Evolutionary conservation across 2,888 invertebrate species (phyloP).

Genomic region (Drosophila peninsularis): DNA sequence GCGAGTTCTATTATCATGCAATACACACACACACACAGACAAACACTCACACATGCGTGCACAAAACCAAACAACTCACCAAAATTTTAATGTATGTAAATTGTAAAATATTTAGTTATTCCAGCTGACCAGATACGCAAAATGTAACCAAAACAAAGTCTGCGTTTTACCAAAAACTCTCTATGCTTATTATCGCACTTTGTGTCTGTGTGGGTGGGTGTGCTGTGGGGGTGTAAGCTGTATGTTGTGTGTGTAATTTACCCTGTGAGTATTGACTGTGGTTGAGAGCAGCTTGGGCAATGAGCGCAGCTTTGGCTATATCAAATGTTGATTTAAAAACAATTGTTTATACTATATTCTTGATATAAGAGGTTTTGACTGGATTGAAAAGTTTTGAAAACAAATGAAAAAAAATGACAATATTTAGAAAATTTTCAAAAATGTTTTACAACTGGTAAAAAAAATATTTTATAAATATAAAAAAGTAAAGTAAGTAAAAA

Average conservation of each 20-base stretch:
- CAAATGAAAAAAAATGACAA: no score
- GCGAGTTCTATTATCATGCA: slow-evolving; percentile 24
- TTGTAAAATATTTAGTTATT: slow-evolving; percentile 47
- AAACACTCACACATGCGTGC: slow-evolving; percentile 6
- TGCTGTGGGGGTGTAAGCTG: not conserved
- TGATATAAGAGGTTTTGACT: no score
- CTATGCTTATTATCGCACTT: slow-evolving; percentile 8
- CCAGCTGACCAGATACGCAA: slow-evolving; percentile 49
- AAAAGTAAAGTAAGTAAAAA: no score
- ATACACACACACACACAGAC: slow-evolving; percentile 9
- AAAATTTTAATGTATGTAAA: slow-evolving; percentile 35
- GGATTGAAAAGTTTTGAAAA: no score
- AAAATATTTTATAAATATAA: no score
- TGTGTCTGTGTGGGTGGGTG: slow-evolving; percentile 1
- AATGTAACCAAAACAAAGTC: slow-evolving; percentile 40
- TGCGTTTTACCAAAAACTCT: slow-evolving; percentile 17
- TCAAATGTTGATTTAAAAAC: no score
- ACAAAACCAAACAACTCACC: slow-evolving; percentile 28
- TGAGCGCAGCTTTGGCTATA: not conserved
- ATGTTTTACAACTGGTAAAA: no score
- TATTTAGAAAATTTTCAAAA: no score
- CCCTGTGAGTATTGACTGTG: not conserved
- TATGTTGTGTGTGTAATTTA: not conserved
- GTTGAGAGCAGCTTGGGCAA: no score
- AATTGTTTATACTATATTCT: no score